These are phyloP conservation scores for Rachycentron canadum DNA, from an alignment of 2,797 vertebrate genomes.

Conservation along the genomic window DNA sequence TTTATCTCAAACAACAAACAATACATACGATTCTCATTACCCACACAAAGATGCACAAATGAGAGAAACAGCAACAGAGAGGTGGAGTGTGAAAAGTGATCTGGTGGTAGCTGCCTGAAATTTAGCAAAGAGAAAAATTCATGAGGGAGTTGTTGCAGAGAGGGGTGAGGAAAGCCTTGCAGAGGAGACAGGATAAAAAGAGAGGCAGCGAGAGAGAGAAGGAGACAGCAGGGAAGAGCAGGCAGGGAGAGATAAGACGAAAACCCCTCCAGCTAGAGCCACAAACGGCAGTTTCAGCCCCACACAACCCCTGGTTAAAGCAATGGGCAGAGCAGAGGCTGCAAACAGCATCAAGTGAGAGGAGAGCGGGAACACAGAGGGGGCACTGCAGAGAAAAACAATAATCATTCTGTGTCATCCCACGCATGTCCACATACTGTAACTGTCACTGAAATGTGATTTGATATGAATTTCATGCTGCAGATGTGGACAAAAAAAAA, in stretches of 20 bases:
- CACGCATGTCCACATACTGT: constrained; percentile 32
- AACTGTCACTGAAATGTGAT: constrained; percentile 3
- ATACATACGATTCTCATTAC: neutral
- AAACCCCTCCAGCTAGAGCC: constrained; percentile 50
- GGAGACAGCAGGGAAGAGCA: constrained; percentile 35
- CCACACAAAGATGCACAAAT: neutral
- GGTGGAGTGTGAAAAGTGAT: constrained; percentile 2
- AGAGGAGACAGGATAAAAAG: constrained; percentile 35
- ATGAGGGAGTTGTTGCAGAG: constrained; percentile 41
- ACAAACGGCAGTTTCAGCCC: constrained; percentile 28
- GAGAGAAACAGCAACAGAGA: constrained; percentile 12
- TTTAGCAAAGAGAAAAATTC: constrained; percentile 55
- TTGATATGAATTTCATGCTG: constrained; percentile 14
- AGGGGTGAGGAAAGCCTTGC: constrained; percentile 33
- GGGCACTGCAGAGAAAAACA: constrained; percentile 41
- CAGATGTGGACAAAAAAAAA: neutral
- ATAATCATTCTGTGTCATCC: constrained; percentile 30
- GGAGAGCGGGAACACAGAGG: neutral
- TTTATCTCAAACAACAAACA: neutral
- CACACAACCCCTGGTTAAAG: constrained; percentile 27
- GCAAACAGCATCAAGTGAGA: constrained; percentile 30
- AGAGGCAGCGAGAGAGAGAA: constrained; percentile 13
- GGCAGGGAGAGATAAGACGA: constrained; percentile 50
- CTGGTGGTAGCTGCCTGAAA: neutral
- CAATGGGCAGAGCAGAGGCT: constrained; percentile 18